These are phyloP conservation scores for Hafferia zeledoni DNA, from an alignment of 2,797 vertebrate genomes.

Conservation along the genomic window DNA sequence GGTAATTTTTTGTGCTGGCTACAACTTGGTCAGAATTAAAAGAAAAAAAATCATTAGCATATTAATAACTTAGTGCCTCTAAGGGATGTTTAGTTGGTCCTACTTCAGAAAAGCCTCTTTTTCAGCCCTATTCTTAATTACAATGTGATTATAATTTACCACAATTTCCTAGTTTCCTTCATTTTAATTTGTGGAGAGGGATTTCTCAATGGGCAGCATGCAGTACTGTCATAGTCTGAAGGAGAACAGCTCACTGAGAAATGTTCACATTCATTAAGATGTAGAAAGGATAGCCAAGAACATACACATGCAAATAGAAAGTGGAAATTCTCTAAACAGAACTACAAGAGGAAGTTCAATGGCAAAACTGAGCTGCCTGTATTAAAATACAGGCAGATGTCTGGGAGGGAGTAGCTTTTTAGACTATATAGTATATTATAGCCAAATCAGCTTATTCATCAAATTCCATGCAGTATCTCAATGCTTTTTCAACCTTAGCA, in stretches of 20 bases:
- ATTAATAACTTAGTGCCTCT: conserved; percentile 11
- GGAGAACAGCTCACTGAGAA: neutral
- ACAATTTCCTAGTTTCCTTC: neutral
- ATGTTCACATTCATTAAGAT: neutral
- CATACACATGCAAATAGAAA: neutral
- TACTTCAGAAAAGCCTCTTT: neutral
- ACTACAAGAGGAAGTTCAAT: neutral
- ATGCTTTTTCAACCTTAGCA: neutral
- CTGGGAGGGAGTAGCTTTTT: neutral
- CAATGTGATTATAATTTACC: neutral
- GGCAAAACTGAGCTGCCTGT: neutral
- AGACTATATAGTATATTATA: neutral
- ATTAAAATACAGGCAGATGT: neutral
- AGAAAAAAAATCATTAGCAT: conserved; percentile 19
- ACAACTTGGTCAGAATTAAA: neutral
- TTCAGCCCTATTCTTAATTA: neutral
- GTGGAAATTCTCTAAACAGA: neutral
- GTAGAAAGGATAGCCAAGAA: neutral
- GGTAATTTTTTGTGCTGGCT: neutral
- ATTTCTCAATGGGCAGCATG: neutral
- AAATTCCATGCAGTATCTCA: neutral
- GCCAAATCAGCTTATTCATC: neutral
- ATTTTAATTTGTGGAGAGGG: neutral
- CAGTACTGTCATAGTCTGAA: neutral
- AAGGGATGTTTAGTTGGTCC: neutral